A percentile compares a stretch with the other conserved stretches of the same genome.
Evolutionary conservation across 2,797 vertebrate genomes (phyloP).

Genomic region (Malacoctenus gilli): DNA sequence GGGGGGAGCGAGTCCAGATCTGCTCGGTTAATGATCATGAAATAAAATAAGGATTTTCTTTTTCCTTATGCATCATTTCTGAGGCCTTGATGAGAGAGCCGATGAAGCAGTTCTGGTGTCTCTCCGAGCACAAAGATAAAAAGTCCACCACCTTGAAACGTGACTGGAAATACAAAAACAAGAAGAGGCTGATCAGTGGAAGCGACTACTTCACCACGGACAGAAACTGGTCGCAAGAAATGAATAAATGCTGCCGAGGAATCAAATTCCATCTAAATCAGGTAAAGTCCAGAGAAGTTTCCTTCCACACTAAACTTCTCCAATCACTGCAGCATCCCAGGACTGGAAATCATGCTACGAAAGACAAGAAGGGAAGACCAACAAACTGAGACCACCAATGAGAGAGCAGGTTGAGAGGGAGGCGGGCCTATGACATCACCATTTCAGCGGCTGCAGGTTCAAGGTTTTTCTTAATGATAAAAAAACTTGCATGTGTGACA

Average conservation of each 20-base stretch:
- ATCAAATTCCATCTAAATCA: no score
- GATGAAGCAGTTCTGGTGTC: neutral
- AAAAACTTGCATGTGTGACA: no score
- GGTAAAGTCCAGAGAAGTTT: neutral
- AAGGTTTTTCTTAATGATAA: no score
- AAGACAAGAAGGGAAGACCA: no score
- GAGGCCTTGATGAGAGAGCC: conserved; percentile 5
- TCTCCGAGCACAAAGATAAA: conserved; percentile 2
- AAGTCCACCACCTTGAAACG: conserved; percentile 5
- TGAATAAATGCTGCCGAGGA: neutral
- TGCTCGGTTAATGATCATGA: conserved; percentile 6
- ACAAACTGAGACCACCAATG: no score
- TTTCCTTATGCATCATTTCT: conserved; percentile 3
- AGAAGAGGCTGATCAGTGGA: conserved; percentile 12
- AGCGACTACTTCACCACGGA: conserved; percentile 2
- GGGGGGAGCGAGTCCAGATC: conserved; percentile 12
- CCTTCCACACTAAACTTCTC: no score
- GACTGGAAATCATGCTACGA: no score
- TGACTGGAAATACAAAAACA: conserved; percentile 1
- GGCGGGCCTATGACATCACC: no score
- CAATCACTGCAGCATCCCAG: no score
- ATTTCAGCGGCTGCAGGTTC: no score
- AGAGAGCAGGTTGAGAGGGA: no score
- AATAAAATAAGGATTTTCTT: no score
- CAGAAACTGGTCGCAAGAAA: neutral